Evolutionary conservation across 2,797 vertebrate genomes (phyloP).

Genomic region (Chloroceryle amazona): DNA sequence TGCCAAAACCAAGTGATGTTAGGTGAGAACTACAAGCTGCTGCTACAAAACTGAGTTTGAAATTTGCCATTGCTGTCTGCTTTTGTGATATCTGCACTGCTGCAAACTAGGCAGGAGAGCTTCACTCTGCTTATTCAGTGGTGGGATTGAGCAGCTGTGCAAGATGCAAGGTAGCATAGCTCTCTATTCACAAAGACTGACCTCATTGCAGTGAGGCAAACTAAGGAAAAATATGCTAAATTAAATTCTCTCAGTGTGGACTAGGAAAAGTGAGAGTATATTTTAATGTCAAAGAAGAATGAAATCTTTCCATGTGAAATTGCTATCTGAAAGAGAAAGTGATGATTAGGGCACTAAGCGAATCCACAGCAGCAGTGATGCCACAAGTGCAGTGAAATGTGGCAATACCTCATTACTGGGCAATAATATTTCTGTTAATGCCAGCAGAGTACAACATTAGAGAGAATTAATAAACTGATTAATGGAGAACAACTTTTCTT

Average conservation of each 20-base stretch:
- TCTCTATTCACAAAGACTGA: background rate
- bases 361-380: background rate
- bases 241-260: background rate
- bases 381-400: background rate
- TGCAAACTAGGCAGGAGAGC: background rate
- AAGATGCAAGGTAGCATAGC: background rate
- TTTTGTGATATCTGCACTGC: background rate
- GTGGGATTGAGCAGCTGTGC: background rate
- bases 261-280: background rate
- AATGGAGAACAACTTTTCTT: background rate
- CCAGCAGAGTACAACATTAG: background rate
- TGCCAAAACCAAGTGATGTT: background rate
- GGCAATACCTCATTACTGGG: background rate
- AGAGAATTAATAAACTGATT: background rate
- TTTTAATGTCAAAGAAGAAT: background rate
- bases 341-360: background rate
- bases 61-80: background rate
- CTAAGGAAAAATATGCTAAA: background rate
- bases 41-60: accelerated
- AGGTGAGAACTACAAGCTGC: background rate
- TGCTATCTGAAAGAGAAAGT: background rate
- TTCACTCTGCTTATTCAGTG: background rate
- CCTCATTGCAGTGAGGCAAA: background rate
- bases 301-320: background rate
- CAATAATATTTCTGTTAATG: background rate